phyloP scores from a whole-genome alignment of 2,797 vertebrate species.

The Hypotaenidia okinawae region DNA sequence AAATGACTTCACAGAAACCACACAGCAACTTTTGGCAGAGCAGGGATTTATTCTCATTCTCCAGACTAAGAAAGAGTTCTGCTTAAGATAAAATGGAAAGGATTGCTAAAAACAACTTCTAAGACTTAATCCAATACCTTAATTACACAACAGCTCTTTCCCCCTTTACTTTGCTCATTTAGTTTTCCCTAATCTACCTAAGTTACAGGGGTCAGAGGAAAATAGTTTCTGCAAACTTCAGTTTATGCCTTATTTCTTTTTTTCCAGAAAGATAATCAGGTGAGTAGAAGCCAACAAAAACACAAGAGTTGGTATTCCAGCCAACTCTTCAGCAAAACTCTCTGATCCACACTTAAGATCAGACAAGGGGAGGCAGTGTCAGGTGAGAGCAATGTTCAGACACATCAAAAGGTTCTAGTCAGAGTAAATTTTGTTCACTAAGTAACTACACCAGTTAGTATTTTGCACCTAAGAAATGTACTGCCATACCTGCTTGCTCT shows the following conservation, averaged over 20 bases:
- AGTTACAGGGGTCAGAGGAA: background rate
- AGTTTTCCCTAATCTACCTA: background rate
- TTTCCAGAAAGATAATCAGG: background rate
- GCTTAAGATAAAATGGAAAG: background rate
- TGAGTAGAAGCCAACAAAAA: background rate
- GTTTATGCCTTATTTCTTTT: background rate
- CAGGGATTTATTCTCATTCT: background rate
- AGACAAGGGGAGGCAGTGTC: background rate
- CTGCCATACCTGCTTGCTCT: background rate
- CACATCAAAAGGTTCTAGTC: background rate
- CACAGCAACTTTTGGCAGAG: background rate
- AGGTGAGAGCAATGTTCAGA: background rate
- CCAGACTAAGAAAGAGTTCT: background rate
- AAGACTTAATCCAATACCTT: background rate
- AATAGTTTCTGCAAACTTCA: background rate
- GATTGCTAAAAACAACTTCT: background rate
- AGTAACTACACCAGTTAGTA: background rate
- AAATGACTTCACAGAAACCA: background rate
- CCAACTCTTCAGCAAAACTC: background rate
- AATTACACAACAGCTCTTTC: background rate
- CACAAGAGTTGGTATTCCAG: background rate
- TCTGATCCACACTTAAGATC: background rate
- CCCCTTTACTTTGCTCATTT: background rate
- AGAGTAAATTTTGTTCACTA: background rate
- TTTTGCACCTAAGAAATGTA: background rate